Base-by-base conservation (phyloP, 2,888 invertebrate genomes). In the Lydus trimaculatus region DNA sequence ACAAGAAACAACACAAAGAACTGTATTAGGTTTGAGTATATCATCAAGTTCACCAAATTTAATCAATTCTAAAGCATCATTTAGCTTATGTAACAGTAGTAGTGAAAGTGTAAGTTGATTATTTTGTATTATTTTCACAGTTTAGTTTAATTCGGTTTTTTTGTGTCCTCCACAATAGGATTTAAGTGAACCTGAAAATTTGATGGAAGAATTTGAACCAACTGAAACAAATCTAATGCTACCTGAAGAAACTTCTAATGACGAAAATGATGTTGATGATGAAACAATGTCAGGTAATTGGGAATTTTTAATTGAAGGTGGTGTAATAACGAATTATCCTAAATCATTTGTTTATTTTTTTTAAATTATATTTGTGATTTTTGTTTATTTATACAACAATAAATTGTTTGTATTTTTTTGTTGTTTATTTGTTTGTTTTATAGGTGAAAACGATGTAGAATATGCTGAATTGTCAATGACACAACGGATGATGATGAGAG, bases 211-310 rank as follows among this genome's bases (percentile, higher is more conserved):
- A 56, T 85, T 85, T 68, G 87, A 86, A 36, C 84, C 83, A 31
- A 82, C 80, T 25, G 86, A 85, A 67, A 85, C 85, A 66, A 88
- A 87, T 74, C 73, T 86, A 66, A 86, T 87, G 70, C 87, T 88
- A 69, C 85, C 88, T n/a, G 91, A 91, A 73, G 91, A 91, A 56
- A 90, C 90, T 83, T 91, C 90, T 4, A 91, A 91, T 77, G 95
- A 95, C 81, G 95, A 95, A 82, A 95, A 95, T 81, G 94, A 95
- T 80, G 92, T 94, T 0, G 95, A 95, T 81, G 92, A 94, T 75
- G 94, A 95, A 84, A 93, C 94, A 3, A 94, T 94, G 90, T 92
- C 92, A 74, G 93, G 93, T 89, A 87, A 87, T n/a, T 31, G 4
- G 5, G 61, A 64, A 15, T 64, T 33, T 2, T 58, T 64, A 9